phyloP scores from a whole-genome alignment of 92 coral and sea anemone species.

The Scolanthus callimorphus region DNA sequence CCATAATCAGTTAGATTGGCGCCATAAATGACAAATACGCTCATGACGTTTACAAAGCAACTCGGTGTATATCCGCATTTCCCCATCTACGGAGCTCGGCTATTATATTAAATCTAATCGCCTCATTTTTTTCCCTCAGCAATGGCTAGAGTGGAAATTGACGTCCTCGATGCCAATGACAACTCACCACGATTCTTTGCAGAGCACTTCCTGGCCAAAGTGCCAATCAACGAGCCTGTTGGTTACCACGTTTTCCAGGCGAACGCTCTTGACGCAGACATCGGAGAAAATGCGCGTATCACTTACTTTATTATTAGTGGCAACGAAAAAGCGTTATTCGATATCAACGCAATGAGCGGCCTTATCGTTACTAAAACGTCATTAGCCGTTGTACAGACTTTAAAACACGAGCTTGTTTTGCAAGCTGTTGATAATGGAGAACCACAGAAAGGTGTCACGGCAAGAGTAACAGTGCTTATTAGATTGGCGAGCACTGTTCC shows the following conservation, averaged over 20 bases:
- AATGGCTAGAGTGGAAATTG: constrained; percentile 60
- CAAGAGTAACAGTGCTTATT: constrained; percentile 38
- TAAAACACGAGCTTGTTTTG: constrained; percentile 34
- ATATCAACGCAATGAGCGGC: constrained; percentile 58
- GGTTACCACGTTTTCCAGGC: constrained; percentile 60
- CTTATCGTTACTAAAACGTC: constrained; percentile 40
- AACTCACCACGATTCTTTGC: constrained; percentile 74
- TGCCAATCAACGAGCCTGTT: constrained; percentile 41
- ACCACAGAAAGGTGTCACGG: constrained; percentile 22
- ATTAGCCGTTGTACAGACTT: constrained; percentile 24
- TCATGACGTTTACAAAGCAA: no score
- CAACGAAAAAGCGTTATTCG: constrained; percentile 53
- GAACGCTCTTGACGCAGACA: constrained; percentile 73
- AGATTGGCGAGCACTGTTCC: constrained; percentile 53
- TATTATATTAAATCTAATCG: no score
- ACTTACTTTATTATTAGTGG: constrained; percentile 53
- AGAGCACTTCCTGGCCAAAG: constrained; percentile 32
- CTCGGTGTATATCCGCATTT: no score
- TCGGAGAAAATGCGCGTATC: constrained; percentile 42
- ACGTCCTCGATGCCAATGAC: constrained; percentile 80
- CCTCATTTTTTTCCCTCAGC: constrained; percentile 55
- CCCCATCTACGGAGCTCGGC: no score
- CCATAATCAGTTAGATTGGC: no score
- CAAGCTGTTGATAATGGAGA: constrained; percentile 41
- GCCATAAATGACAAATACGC: no score